Base-by-base conservation (phyloP, 2,113 vertebrate species). In the Paradoxurus hermaphroditus region DNA sequence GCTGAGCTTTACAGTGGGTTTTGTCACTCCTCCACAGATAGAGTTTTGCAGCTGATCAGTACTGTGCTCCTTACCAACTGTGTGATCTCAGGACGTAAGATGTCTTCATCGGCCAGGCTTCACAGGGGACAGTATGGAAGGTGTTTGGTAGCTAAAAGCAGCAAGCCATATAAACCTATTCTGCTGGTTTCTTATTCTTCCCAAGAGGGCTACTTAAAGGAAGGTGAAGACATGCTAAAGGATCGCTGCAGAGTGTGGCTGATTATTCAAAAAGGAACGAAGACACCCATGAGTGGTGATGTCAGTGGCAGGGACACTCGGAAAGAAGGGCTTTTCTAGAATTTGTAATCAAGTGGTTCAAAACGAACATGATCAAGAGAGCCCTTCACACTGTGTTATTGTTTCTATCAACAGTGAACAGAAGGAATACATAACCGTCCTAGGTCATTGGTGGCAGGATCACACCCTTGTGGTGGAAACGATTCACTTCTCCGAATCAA, bases 391-490 rank as follows among this genome's bases (percentile, higher is more conserved):
- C 95, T 99, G 99, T 87, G 97, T 99, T 81, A 98, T 98, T 93
- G 97, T 99, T 95, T 98, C 99, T 27, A 98, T 99, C 68, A 98
- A 97, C 98, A 99, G 98, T 93, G 98, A 99, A 90, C 98, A 98
- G 96, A 98, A 98, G 99, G 97, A 99, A 98, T 99, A 99, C 98
- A 98, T 98, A 96, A 98, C 98, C 99, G 98, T 98, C 98, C 97
- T 97, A 98, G 99, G 98, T 97, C 98, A 98, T 98, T 98, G 95
- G 97, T 99, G 99, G 98, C 97, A 99, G 98, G 98, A 99, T 95
- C 98, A 96, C 92, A 98, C 99, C 98, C 98, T 99, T 91, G 97
- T 98, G 95, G 98, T 99, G 98, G 99, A 99, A 99, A 99, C 99
- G 98, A 98, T 99, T 97, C 98, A 98, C 97, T 98, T 99, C 98